Evolutionary conservation across 2,113 vertebrate genomes (phyloP), one percentile per base, ranked within the genome.

Genomic region (Tapirus terrestris): DNA sequence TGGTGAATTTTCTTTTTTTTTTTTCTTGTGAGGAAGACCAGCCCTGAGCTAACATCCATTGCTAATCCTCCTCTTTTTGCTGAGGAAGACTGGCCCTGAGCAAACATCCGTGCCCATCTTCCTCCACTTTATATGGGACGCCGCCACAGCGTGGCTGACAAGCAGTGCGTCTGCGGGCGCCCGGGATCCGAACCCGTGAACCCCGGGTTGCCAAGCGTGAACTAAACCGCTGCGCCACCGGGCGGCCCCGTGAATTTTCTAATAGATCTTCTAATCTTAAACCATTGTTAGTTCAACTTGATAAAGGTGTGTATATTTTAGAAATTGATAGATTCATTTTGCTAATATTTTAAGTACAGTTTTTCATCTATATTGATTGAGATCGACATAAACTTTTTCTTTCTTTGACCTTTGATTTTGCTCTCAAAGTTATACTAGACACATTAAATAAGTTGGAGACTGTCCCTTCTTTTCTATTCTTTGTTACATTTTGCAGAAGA

Each of bases 231-330:
- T n/a, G n/a, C n/a, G n/a, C n/a, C n/a, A n/a, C n/a, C n/a, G n/a
- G n/a, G n/a, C n/a, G n/a, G n/a, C n/a, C n/a, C n/a, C n/a, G 29
- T 89, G 12, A 85, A 85, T 80, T 77, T 63, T 95, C 45, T 85
- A 60, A 51, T 67, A 90, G 85, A 83, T 48, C 14, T 83, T 95
- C 60, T 94, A 25, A 79, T 72, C n/a, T 94, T 75, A 75, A 93
- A 58, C 33, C 25, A 29, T 90, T 89, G 20, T 96, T 63, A 70
- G 48, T 76, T 17, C 14, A 70, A 27, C 8, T 58, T 76, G 33
- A 14, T 89, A 85, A 84, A 88, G 43, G 86, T 80, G 36, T 76
- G 36, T 3, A 11, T 61, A 68, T 63, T 56, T 93, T 58, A 80
- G 5, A 84, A 76, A 85, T 18, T 79, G 51, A 77, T 56, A 72